phyloP scores from a whole-genome alignment of 2,113 vertebrate genomes.

The Stercorarius parasiticus region DNA sequence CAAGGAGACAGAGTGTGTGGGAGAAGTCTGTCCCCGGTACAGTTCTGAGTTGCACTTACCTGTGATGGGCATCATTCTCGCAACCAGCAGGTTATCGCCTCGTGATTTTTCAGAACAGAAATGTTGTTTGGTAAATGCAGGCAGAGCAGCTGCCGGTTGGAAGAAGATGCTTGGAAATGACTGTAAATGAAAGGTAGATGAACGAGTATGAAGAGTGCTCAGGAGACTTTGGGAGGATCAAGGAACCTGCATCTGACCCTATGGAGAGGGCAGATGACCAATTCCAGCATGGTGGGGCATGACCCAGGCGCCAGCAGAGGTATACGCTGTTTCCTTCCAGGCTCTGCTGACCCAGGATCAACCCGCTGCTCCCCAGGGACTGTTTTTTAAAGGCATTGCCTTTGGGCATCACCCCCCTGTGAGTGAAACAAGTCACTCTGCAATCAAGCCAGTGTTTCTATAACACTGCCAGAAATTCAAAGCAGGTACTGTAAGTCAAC shows the following conservation, averaged over 20 bases:
- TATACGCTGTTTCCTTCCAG: not conserved
- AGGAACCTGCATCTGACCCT: not conserved
- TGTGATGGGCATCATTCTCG: not conserved
- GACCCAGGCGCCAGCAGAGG: not conserved
- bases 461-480: not conserved
- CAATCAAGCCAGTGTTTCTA: not conserved
- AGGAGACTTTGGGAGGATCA: not conserved
- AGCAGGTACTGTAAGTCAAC: conserved; percentile 23
- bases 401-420: not conserved
- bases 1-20: not conserved
- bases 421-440: not conserved
- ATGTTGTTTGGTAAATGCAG: not conserved
- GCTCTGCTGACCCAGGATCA: not conserved
- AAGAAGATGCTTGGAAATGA: not conserved
- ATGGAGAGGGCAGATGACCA: not conserved
- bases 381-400: not conserved
- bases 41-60: not conserved
- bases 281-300: not conserved
- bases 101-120: not conserved
- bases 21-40: not conserved
- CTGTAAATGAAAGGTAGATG: not conserved
- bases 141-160: not conserved
- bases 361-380: not conserved
- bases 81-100: not conserved
- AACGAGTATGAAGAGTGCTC: not conserved